These are phyloP conservation scores for Fregata magnificens DNA, from an alignment of 2,113 vertebrate species.

Conservation along the genomic window DNA sequence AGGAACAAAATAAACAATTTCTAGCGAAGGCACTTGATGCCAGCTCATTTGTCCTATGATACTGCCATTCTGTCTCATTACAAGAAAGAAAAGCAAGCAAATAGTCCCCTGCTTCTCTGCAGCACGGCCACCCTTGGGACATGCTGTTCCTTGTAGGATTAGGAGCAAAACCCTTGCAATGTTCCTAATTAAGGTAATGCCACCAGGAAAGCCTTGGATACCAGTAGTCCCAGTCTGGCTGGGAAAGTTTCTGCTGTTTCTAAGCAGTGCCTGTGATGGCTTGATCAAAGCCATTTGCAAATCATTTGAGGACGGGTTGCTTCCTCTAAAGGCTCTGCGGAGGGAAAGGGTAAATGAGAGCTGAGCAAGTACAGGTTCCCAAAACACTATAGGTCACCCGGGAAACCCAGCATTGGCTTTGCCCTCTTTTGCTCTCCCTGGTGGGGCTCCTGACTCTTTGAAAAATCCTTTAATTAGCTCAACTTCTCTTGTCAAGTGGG, in stretches of 20 bases:
- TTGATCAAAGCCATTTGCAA: background rate
- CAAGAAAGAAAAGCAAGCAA: slow-evolving; percentile 19
- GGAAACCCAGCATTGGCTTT: background rate
- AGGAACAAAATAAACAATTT: slow-evolving; percentile 56
- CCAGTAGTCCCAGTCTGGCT: background rate
- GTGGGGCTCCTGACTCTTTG: background rate
- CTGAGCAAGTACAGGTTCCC: background rate
- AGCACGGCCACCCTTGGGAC: background rate
- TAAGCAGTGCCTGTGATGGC: background rate
- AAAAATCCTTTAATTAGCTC: background rate
- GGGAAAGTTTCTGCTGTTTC: background rate
- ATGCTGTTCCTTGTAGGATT: background rate
- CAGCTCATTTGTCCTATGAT: background rate
- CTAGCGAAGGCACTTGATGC: background rate
- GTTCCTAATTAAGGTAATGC: slow-evolving; percentile 37
- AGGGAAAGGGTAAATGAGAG: background rate
- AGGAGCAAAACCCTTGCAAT: background rate
- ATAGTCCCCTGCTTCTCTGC: background rate
- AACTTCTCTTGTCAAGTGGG: background rate
- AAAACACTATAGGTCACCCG: background rate
- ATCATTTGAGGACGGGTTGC: rapidly evolving
- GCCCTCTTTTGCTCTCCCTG: background rate
- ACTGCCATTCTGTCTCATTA: background rate
- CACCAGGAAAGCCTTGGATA: background rate
- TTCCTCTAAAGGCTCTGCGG: background rate